These are phyloP conservation scores for Helicoverpa zea DNA, from an alignment of 1,140 invertebrate genomes.

Conservation along the genomic window DNA sequence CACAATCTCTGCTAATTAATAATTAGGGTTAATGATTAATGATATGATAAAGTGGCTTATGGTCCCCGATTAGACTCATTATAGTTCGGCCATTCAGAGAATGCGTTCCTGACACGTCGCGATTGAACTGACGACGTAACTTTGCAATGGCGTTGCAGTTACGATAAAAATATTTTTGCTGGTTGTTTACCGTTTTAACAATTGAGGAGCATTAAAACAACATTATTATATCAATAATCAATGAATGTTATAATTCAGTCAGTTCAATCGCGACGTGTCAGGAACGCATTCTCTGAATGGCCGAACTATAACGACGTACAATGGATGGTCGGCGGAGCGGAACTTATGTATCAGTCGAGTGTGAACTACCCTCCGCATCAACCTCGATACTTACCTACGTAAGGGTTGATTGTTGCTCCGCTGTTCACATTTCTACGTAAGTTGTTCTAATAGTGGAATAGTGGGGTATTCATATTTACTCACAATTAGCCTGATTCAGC, in stretches of 20 bases:
- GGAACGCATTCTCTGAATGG: too few species aligned
- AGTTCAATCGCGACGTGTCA: too few species aligned
- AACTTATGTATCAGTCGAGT: slow-evolving; percentile 70
- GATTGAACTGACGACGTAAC: too few species aligned
- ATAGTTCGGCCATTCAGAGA: too few species aligned
- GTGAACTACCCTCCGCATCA: slow-evolving; percentile 65
- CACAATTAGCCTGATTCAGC: background rate
- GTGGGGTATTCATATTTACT: background rate
- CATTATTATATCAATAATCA: too few species aligned
- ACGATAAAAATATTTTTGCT: too few species aligned
- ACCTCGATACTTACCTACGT: slow-evolving; percentile 52
- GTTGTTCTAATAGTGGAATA: background rate
- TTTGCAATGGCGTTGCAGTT: too few species aligned
- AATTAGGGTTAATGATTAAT: slow-evolving; percentile 44
- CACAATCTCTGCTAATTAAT: slow-evolving; percentile 21
- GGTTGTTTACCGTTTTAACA: too few species aligned
- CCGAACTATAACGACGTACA: slow-evolving; percentile 63
- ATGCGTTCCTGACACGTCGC: too few species aligned
- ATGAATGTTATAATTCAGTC: too few species aligned
- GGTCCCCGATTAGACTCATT: slow-evolving; percentile 61
- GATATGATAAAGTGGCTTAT: slow-evolving; percentile 58
- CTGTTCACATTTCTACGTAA: slow-evolving; percentile 14
- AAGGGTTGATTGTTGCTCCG: slow-evolving; percentile 50
- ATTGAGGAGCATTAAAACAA: too few species aligned
- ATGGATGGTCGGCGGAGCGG: slow-evolving; percentile 64